Percentiles rank a stretch among this genome's conserved stretches.
These are phyloP conservation scores for Prietella phreatophila DNA, from an alignment of 2,113 vertebrate species.

Conservation along the genomic window DNA sequence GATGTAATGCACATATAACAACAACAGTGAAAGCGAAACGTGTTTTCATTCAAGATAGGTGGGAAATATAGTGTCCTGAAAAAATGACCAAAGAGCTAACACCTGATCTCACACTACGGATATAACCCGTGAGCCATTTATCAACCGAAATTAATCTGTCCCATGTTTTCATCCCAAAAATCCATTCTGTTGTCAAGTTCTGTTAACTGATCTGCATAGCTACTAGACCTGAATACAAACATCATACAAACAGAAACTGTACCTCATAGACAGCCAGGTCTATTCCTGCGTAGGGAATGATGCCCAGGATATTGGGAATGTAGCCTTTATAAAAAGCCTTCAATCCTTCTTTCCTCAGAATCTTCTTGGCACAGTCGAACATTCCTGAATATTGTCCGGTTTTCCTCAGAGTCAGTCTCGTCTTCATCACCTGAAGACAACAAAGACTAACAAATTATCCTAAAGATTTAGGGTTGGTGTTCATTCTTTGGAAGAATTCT, in stretches of 20 bases:
- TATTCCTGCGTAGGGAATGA: conserved; percentile 97
- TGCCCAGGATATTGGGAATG: conserved; percentile 92
- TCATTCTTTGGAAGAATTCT: not conserved
- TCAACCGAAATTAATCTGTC: conserved; percentile 20
- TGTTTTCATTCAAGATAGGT: not conserved
- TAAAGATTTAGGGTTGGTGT: not conserved
- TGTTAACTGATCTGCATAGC: not conserved
- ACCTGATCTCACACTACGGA: not conserved
- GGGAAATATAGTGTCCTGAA: not conserved
- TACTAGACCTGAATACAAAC: conserved; percentile 1
- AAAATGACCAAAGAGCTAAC: conserved; percentile 14
- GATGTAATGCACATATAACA: not conserved
- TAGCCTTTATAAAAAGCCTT: conserved; percentile 97
- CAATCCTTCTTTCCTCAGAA: conserved; percentile 86
- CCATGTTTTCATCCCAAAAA: not conserved
- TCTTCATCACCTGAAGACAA: conserved; percentile 87
- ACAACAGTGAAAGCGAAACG: not conserved
- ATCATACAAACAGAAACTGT: not conserved
- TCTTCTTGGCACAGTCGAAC: conserved; percentile 92
- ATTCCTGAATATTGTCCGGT: conserved; percentile 94
- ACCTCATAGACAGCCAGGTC: conserved; percentile 96
- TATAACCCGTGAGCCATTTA: conserved; percentile 10
- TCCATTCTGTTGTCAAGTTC: not conserved
- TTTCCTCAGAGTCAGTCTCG: conserved; percentile 91
- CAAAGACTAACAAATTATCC: not conserved